Conservation (phyloP, 2,888 invertebrate species). For the Ophioninae sp. region DNA sequence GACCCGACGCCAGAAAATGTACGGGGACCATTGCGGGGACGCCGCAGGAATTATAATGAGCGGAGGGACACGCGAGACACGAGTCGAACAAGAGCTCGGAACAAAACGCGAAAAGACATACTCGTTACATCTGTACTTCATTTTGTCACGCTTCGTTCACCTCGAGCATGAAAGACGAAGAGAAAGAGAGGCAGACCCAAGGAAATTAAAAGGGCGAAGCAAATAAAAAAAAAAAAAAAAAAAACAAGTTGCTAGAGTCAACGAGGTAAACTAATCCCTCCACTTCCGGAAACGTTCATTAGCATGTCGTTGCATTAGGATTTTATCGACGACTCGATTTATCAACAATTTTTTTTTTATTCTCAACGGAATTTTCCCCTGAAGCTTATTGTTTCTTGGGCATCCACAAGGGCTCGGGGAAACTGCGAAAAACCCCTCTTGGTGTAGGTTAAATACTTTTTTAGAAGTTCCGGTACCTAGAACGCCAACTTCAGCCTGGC, state of each 20-base stretch:
- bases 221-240: not conserved
- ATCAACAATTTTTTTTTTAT: too few species aligned
- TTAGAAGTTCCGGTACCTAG: too few species aligned
- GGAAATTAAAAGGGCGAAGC: not conserved
- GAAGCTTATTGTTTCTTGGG: too few species aligned
- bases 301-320: not conserved
- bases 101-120: constrained; percentile 63
- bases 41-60: constrained; percentile 70
- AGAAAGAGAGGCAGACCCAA: not conserved
- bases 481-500: too few species aligned
- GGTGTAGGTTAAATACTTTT: too few species aligned
- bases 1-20: constrained; percentile 52
- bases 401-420: too few species aligned
- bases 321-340: constrained; percentile 13
- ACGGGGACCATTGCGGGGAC: constrained; percentile 50
- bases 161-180: constrained; percentile 32
- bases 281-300: not conserved
- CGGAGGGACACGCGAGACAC: constrained; percentile 60
- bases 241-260: not conserved
- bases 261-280: constrained; percentile 8
- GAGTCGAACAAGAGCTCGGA: constrained; percentile 64
- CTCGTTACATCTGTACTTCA: constrained; percentile 66
- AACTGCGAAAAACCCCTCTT: too few species aligned
- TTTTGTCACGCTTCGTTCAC: constrained; percentile 55
- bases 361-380: too few species aligned